These are phyloP conservation scores for Lithodes maja DNA, from an alignment of 2,888 invertebrate genomes.

Conservation along the genomic window DNA sequence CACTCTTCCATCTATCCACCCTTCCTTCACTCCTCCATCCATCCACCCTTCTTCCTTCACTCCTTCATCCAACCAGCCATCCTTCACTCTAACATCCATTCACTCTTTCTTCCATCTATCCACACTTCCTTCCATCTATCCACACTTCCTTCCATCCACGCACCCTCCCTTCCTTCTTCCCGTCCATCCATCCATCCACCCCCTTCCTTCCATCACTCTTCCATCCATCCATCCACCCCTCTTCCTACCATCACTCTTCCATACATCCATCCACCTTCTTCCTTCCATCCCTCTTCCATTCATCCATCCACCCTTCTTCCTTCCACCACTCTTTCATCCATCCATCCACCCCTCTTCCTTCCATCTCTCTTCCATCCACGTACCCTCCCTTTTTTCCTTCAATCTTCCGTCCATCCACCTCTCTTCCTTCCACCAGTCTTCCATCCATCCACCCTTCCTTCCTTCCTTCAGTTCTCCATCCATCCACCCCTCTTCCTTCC, in stretches of 20 bases:
- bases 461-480: not conserved
- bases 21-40: too few species aligned
- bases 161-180: not conserved
- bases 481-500: not conserved
- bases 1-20: too few species aligned
- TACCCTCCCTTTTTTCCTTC: not conserved
- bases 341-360: not conserved
- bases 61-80: too few species aligned
- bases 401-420: not conserved
- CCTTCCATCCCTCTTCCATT: not conserved
- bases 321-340: not conserved
- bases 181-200: not conserved
- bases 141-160: not conserved
- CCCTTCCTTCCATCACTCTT: not conserved
- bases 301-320: not conserved
- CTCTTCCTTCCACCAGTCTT: not conserved
- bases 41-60: too few species aligned
- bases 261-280: not conserved
- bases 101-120: too few species aligned
- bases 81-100: too few species aligned
- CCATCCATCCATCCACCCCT: constrained; percentile 1
- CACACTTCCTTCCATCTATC: not conserved
- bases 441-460: not conserved
- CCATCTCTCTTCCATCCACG: not conserved
- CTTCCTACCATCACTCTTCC: not conserved